Base-by-base conservation (phyloP, 2,888 invertebrate genomes). In the Lasioglossum calceatum region DNA sequence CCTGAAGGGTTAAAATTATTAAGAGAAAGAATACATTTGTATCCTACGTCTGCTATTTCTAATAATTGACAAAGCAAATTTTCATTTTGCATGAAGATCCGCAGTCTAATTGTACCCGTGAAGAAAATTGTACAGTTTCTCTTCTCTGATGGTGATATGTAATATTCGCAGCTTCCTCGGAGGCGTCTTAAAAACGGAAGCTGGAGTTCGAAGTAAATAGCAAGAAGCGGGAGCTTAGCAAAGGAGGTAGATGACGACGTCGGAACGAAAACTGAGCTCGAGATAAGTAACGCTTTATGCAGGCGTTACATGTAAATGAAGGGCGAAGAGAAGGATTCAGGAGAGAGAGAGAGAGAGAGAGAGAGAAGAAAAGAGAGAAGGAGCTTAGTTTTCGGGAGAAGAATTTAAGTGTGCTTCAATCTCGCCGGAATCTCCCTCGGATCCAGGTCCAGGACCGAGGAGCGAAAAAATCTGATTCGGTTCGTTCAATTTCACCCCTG, bases 241-340 rank as follows among this genome's bases (percentile, higher is more conserved):
- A 23, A 39, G 61, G 16, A 64, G 39, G 23, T 27, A 72, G 81
- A 73, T 83, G 86, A 54, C 54, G 71, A 76, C 32, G 74, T 72
- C 36, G 70, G 76, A 80, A 79, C 77, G 77, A 72, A 82, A 80
- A 85, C 75, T 75, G 58, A 58, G 67, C 64, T 77, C 71, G 36
- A 74, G 87, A 82, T 76, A 84, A 84, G 82, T 78, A 79, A 79
- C 77, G 82, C 79, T 77, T 82, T 61, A 79, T 82, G 72, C 77
- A 23, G 64, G 76, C 72, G 76, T 77, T 82, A 86, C 78, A 79
- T 84, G 86, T 74, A 87, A 87, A 87, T 86, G 83, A 79, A 74
- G 79, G 32, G 19, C 32, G 64, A 32, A 61, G 61, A 61, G 77
- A 78, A 75, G 36, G 75, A 77, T 73, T 84, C 75, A 75, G 67